Base-by-base conservation (phyloP, 2,113 vertebrate species). In the Rhineura floridana region DNA sequence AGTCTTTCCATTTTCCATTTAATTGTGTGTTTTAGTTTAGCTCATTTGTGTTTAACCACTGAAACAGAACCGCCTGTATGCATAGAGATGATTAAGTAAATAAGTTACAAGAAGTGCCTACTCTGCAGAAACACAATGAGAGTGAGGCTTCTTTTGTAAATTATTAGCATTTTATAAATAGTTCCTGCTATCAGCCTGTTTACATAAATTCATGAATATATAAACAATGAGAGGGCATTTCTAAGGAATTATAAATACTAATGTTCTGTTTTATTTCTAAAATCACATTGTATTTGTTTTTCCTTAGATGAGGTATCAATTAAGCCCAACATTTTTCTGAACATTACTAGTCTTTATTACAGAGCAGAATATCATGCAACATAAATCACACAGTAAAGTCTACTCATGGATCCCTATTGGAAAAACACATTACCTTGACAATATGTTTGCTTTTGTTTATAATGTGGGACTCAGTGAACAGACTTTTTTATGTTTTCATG, bases 131-230 rank as follows among this genome's bases (percentile, higher is more conserved):
- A 92, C 89, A 92, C 93, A 96, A 96, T 96, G 91, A 95, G 89
- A 82, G 87, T 93, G 88, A 89, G 91, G 91, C 92, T 95, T 93
- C 88, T 59, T 80, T 91, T 75, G 70, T 85, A 95, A 93, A 93
- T 81, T 90, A 92, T 94, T 95, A 93, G 65, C 76, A 93, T 94
- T 96, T 93, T 96, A 96, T 93, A 95, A 96, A 95, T 95, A 94
- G 91, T 95, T 96, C 84, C 87, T 94, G 93, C 91, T 93, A 90
- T 88, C 88, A 91, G 79, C 85, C 81, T 94, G 87, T 94, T 94
- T 92, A 87, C 87, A 91, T 93, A 93, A 87, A 94, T 93, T 95
- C 36, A 86, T 94, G 93, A 95, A 95, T 95, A 93, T 93, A 94
- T 94, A 96, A 95, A 93, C 91, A 95, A 94, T 94, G 87, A 91